A percentile compares a stretch with the other conserved stretches of the same genome.
These are phyloP conservation scores for Picus viridis DNA, from an alignment of 2,797 vertebrate species.

Conservation along the genomic window DNA sequence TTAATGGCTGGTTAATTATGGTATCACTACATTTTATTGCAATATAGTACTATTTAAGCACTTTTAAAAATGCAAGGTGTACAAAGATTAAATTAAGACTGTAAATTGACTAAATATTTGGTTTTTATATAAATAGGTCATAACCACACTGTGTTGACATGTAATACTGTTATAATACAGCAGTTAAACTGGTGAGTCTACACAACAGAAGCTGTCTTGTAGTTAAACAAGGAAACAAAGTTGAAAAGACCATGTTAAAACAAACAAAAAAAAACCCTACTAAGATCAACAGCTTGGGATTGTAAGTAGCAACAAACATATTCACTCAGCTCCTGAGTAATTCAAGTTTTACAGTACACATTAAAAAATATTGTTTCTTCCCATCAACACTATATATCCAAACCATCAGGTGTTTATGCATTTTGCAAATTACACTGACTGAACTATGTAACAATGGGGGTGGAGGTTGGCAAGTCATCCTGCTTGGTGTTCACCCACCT, in stretches of 20 bases:
- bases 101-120: slow-evolving; percentile 91
- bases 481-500: slow-evolving; percentile 77
- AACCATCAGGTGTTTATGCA: slow-evolving; percentile 80
- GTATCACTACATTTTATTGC: slow-evolving; percentile 88
- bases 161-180: slow-evolving; percentile 89
- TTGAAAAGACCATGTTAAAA: slow-evolving; percentile 84
- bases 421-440: slow-evolving; percentile 84
- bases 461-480: slow-evolving; percentile 79
- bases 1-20: slow-evolving; percentile 88
- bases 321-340: slow-evolving; percentile 87
- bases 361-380: slow-evolving; percentile 84
- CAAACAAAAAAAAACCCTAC: slow-evolving; percentile 74
- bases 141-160: slow-evolving; percentile 91
- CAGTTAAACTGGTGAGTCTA: slow-evolving; percentile 85
- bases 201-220: slow-evolving; percentile 81
- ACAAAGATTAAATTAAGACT: slow-evolving; percentile 89
- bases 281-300: slow-evolving; percentile 83
- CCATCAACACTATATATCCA: slow-evolving; percentile 86
- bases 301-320: slow-evolving; percentile 85
- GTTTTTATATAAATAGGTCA: slow-evolving; percentile 92
- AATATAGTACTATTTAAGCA: slow-evolving; percentile 88
- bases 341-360: slow-evolving; percentile 86
- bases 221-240: slow-evolving; percentile 84
- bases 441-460: slow-evolving; percentile 78
- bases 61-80: slow-evolving; percentile 88